These are phyloP conservation scores for Punctoribates punctum DNA, from an alignment of 2,888 invertebrate genomes.

Conservation along the genomic window DNA sequence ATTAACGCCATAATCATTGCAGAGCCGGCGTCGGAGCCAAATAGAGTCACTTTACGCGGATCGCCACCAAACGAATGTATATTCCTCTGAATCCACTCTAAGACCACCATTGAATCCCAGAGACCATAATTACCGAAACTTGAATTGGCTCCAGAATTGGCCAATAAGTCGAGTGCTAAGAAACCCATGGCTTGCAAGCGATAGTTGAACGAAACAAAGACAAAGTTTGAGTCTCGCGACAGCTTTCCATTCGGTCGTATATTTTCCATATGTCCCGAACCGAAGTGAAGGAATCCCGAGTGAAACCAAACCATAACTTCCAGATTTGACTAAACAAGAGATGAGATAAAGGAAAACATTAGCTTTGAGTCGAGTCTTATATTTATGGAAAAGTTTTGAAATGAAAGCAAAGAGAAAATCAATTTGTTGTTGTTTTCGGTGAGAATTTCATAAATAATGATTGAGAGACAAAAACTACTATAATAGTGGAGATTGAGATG, in stretches of 20 bases:
- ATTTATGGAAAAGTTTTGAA: neutral
- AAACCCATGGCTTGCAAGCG: conserved; percentile 70
- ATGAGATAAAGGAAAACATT: neutral
- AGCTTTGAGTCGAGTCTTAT: neutral
- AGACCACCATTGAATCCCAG: conserved; percentile 70
- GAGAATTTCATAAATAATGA: too few relatives aligned
- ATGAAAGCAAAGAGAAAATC: too few relatives aligned
- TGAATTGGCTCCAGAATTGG: conserved; percentile 66
- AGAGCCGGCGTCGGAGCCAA: conserved; percentile 47
- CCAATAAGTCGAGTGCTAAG: conserved; percentile 64
- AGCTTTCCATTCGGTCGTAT: conserved; percentile 70
- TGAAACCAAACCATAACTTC: conserved; percentile 53
- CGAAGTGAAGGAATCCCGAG: conserved; percentile 50
- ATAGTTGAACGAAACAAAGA: conserved; percentile 83
- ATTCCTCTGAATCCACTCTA: conserved; percentile 76
- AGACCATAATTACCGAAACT: conserved; percentile 81
- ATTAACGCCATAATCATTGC: conserved; percentile 46
- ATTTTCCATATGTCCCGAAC: conserved; percentile 46
- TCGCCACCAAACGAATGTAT: conserved; percentile 81
- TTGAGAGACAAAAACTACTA: too few relatives aligned
- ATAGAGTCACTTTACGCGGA: conserved; percentile 54
- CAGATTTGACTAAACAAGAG: conserved; percentile 32
- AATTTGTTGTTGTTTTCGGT: too few relatives aligned
- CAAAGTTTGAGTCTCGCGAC: conserved; percentile 71
- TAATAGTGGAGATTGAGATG: too few relatives aligned